A percentile compares a stretch with the other conserved stretches of the same genome.
phyloP scores from a whole-genome alignment of 2,113 vertebrate species.

The Oreochromis tanganicae region DNA sequence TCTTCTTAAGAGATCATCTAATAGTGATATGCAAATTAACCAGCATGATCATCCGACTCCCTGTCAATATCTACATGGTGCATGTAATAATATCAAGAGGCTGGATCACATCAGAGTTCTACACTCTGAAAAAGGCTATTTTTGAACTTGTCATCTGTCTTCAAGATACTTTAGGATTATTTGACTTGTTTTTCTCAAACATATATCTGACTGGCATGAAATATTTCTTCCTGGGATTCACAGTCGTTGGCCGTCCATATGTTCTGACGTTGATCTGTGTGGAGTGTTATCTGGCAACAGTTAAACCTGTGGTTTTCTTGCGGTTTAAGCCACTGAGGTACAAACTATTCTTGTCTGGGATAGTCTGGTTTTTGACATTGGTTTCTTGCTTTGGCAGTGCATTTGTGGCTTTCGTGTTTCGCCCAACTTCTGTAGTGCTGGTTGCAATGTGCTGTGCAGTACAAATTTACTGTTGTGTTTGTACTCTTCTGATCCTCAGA shows the following conservation, averaged over 20 bases:
- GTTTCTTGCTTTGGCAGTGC: rapidly evolving
- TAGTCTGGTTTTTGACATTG: background rate
- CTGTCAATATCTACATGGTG: constrained; percentile 1
- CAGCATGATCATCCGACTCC: background rate
- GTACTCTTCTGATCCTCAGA: background rate
- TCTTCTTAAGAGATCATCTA: background rate
- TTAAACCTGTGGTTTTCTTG: constrained; percentile 1
- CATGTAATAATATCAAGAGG: background rate
- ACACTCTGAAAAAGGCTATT: background rate
- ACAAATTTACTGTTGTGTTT: constrained; percentile 2
- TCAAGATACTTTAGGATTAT: background rate
- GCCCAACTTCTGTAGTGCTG: background rate
- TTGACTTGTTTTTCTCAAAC: background rate
- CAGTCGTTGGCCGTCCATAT: background rate
- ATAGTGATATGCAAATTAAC: rapidly evolving
- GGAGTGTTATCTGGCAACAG: background rate
- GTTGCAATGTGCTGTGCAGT: background rate
- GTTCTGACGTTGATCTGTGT: background rate
- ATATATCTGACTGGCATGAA: background rate
- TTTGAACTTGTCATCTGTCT: background rate
- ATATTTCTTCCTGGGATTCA: background rate
- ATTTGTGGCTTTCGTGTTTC: rapidly evolving
- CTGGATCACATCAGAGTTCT: background rate
- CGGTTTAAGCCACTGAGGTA: constrained; percentile 1
- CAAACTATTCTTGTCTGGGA: background rate